Conservation (phyloP, 2,797 vertebrate genomes). For the Thripadectes ignobilis region DNA sequence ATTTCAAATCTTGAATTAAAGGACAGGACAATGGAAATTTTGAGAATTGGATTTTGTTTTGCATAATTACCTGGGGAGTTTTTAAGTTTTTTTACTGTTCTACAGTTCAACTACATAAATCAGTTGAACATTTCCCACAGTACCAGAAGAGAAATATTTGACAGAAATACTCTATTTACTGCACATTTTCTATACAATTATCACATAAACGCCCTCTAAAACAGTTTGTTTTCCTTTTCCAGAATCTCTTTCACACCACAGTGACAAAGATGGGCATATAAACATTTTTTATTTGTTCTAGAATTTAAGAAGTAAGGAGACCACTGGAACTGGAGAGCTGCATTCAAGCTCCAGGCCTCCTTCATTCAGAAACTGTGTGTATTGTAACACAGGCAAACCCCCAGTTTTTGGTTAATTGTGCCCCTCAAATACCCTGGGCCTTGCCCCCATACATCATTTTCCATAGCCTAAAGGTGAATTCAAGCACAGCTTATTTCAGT, state of each 20-base stretch:
- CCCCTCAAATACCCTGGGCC: not conserved
- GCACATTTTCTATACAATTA: not conserved
- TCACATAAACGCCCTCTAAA: not conserved
- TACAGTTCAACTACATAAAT: not conserved
- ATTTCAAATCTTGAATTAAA: not conserved
- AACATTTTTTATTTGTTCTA: not conserved
- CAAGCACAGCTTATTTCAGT: not conserved
- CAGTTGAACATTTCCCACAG: not conserved
- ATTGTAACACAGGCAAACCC: not conserved
- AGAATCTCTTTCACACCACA: not conserved
- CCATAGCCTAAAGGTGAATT: not conserved
- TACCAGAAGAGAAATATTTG: not conserved
- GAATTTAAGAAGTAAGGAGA: not conserved
- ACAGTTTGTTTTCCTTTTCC: not conserved
- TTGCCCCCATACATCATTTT: not conserved
- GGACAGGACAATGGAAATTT: not conserved
- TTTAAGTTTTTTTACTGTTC: not conserved
- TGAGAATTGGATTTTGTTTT: not conserved
- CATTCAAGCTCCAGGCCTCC: not conserved
- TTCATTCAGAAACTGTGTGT: not conserved
- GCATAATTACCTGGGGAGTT: not conserved
- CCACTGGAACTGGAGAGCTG: not conserved
- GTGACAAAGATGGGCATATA: fast-evolving
- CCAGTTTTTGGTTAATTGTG: not conserved
- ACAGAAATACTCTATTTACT: not conserved